A percentile compares a stretch with the other conserved stretches of the same genome.
Conservation (phyloP, 1,140 invertebrate species). For the Prorops nasuta region DNA sequence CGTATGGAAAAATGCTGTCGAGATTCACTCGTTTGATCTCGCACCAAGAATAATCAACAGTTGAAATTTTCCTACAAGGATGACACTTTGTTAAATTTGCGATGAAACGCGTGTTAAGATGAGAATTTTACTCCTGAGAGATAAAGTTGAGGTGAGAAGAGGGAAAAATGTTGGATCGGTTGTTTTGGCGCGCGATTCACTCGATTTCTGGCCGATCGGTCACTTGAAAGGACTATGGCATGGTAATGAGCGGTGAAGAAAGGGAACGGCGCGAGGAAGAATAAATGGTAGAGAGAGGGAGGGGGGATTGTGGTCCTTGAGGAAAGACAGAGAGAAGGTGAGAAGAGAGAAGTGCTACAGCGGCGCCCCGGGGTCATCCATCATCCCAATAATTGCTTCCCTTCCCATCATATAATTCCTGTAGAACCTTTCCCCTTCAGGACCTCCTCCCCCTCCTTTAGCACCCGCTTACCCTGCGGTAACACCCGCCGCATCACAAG, state of each 20-base stretch:
- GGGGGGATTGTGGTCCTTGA: slow-evolving; percentile 16
- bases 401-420: slow-evolving; percentile 54
- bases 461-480: slow-evolving; percentile 22
- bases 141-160: too few relatives aligned
- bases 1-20: background rate
- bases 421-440: slow-evolving; percentile 36
- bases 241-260: slow-evolving; percentile 21
- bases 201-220: slow-evolving; percentile 9
- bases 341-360: slow-evolving; percentile 39
- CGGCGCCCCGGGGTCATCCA: slow-evolving; percentile 52
- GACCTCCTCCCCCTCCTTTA: background rate
- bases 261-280: background rate
- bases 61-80: slow-evolving; percentile 12
- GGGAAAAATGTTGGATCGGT: too few relatives aligned
- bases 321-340: slow-evolving; percentile 22
- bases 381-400: slow-evolving; percentile 57
- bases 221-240: background rate
- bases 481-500: slow-evolving; percentile 23
- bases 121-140: too few relatives aligned
- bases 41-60: slow-evolving; percentile 5
- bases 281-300: slow-evolving; percentile 14
- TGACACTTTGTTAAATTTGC: slow-evolving; percentile 17
- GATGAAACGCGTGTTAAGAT: too few relatives aligned
- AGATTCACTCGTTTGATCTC: background rate
- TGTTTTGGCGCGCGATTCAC: slow-evolving; percentile 13